Evolutionary conservation across 2,113 vertebrate species (phyloP).

Genomic region (Melierax canorus): DNA sequence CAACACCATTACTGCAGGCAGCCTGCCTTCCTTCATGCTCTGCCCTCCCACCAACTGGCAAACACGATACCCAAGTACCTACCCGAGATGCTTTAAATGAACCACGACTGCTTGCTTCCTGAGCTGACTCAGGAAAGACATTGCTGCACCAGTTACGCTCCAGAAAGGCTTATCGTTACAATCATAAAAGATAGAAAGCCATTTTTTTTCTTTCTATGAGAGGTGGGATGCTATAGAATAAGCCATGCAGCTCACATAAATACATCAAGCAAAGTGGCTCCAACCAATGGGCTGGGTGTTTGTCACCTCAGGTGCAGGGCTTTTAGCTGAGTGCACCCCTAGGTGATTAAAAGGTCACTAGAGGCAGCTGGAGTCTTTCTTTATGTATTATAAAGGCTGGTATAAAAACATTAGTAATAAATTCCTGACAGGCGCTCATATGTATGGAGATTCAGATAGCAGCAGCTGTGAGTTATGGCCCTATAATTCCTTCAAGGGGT

Average conservation of each 20-base stretch:
- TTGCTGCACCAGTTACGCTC: fast-evolving
- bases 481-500: not conserved
- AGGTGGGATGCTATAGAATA: not conserved
- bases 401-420: conserved; percentile 27
- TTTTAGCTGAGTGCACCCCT: not conserved
- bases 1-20: fast-evolving
- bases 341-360: conserved; percentile 36
- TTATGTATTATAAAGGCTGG: not conserved
- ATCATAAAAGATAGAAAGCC: not conserved
- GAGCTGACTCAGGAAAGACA: not conserved
- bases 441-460: not conserved
- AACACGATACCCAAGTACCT: fast-evolving
- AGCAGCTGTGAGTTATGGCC: not conserved
- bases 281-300: not conserved
- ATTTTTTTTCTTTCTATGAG: not conserved
- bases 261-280: not conserved
- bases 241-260: not conserved
- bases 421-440: not conserved
- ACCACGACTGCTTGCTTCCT: not conserved
- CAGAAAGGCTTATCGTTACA: not conserved
- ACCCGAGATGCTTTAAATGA: not conserved
- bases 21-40: fast-evolving
- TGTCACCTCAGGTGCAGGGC: not conserved
- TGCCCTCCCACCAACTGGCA: not conserved
- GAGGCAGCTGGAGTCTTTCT: conserved; percentile 14